Conservation (phyloP, 2,113 vertebrate species). For the Symphodus melops region DNA sequence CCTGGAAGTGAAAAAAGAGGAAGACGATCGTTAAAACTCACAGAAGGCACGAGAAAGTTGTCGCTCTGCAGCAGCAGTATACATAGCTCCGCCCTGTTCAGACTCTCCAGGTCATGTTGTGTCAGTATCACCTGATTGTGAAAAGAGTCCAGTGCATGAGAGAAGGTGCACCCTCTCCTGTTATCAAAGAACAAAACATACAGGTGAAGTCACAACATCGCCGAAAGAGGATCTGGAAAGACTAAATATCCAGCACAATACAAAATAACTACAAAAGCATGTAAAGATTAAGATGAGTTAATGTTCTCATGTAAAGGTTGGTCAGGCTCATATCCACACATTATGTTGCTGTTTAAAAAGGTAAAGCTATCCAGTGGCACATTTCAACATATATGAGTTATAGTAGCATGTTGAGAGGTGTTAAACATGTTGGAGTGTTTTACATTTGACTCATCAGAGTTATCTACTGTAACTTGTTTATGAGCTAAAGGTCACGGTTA, state of each 20-base stretch:
- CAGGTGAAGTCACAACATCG: background rate
- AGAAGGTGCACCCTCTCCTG: constrained; percentile 70
- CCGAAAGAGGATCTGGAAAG: no score
- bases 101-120: constrained; percentile 48
- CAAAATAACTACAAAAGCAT: no score
- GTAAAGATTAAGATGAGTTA: no score
- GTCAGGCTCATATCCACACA: no score
- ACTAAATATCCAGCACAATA: no score
- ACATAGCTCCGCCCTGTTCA: constrained; percentile 70
- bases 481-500: background rate
- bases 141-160: constrained; percentile 61
- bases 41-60: constrained; percentile 65
- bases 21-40: constrained; percentile 39
- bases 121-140: constrained; percentile 57
- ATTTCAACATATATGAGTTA: no score
- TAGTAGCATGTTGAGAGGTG: background rate
- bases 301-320: no score
- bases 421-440: background rate
- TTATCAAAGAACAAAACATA: background rate
- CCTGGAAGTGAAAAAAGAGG: no score
- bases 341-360: no score
- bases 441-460: background rate
- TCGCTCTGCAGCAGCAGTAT: constrained; percentile 79
- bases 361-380: no score
- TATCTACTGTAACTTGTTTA: background rate